Percentiles rank a stretch among this genome's conserved stretches.
These are phyloP conservation scores for Sinotaia quadrata DNA, from an alignment of 2,888 invertebrate genomes.

Conservation along the genomic window DNA sequence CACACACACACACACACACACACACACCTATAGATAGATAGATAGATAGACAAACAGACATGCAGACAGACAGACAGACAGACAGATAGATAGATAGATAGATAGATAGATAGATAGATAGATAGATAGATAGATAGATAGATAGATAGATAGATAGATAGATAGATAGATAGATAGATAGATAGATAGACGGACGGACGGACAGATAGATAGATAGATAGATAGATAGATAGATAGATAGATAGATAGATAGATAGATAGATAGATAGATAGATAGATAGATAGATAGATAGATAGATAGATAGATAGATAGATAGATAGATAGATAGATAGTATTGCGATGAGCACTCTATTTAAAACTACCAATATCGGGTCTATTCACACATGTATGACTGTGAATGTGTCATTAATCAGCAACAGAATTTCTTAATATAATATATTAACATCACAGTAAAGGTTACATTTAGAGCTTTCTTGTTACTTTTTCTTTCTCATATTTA, in stretches of 20 bases:
- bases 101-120: background rate
- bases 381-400: no score
- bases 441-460: no score
- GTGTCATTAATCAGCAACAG: no score
- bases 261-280: background rate
- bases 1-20: constrained; percentile 18
- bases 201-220: constrained; percentile 2
- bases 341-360: no score
- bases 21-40: no score
- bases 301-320: background rate
- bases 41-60: no score
- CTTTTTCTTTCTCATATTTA: no score
- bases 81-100: background rate
- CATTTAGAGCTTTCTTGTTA: no score
- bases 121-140: background rate
- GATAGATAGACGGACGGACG: background rate
- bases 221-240: background rate
- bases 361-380: no score
- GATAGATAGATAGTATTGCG: background rate
- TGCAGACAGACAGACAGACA: no score
- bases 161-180: background rate
- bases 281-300: background rate
- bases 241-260: background rate
- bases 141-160: constrained; percentile 1
- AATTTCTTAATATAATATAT: no score